Conservation (phyloP, 2,888 invertebrate species). For the Micropterix aruncella region DNA sequence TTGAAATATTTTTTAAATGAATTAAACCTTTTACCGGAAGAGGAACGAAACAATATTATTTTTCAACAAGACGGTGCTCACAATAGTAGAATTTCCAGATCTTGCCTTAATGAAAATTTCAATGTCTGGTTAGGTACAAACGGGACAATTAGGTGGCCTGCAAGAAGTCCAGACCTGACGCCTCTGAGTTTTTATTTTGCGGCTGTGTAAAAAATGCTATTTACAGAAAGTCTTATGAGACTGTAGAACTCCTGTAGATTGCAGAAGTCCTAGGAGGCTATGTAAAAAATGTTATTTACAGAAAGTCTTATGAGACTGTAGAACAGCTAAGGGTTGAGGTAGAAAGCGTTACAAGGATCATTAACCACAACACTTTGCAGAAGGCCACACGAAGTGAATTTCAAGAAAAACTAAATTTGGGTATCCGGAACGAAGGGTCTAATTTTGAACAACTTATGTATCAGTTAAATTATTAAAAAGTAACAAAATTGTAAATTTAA, state of each 20-base stretch:
- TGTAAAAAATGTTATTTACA: no score
- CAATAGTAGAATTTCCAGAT: constrained; percentile 6
- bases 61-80: constrained; percentile 1
- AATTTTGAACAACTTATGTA: no score
- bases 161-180: constrained; percentile 2
- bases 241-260: no score
- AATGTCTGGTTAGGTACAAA: constrained; percentile 5
- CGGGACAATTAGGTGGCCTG: constrained; percentile 6
- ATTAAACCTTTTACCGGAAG: constrained; percentile 8
- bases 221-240: no score
- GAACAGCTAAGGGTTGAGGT: constrained; percentile 5
- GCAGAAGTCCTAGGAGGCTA: no score
- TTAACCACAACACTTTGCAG: no score
- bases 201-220: constrained; percentile 2
- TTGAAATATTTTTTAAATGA: constrained; percentile 6
- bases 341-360: constrained; percentile 2
- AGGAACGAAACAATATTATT: constrained; percentile 7
- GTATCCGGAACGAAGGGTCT: no score
- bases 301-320: no score
- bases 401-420: constrained; percentile 1
- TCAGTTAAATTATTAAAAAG: no score
- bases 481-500: no score
- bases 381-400: not conserved
- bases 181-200: not conserved
- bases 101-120: constrained; percentile 6